Percentiles rank a stretch among this genome's conserved stretches.
phyloP scores from a whole-genome alignment of 2,113 vertebrate genomes.

The Oreamnos americanus region DNA sequence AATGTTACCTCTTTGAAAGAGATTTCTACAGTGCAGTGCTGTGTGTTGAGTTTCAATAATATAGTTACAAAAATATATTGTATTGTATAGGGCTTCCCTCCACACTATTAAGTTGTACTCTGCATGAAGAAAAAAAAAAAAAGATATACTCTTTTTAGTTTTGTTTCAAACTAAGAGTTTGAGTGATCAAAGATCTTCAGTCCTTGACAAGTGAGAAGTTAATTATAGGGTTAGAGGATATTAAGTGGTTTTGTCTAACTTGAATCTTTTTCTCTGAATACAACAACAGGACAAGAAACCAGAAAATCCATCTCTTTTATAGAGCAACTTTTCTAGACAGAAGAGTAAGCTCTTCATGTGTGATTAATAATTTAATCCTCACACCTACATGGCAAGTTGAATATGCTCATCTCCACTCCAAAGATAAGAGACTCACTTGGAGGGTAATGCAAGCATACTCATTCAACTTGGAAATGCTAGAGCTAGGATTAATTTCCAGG shows the following conservation, averaged over 20 bases:
- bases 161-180: background rate
- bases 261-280: background rate
- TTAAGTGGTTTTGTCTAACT: background rate
- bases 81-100: background rate
- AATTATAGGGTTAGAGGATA: background rate
- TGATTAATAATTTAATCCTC: background rate
- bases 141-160: background rate
- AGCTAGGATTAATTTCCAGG: background rate
- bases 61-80: background rate
- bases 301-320: background rate
- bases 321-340: background rate
- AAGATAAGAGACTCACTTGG: background rate
- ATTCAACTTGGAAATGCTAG: background rate
- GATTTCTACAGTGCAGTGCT: too few species aligned
- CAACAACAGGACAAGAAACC: background rate
- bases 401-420: background rate
- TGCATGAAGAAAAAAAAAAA: background rate
- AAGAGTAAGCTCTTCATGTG: background rate
- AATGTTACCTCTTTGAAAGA: background rate
- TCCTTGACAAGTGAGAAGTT: background rate
- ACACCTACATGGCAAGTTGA: background rate
- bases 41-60: background rate
- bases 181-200: background rate
- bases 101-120: background rate
- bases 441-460: background rate